Evolutionary conservation across 2,888 invertebrate genomes (phyloP).

Genomic region (Drosophila limbata): DNA sequence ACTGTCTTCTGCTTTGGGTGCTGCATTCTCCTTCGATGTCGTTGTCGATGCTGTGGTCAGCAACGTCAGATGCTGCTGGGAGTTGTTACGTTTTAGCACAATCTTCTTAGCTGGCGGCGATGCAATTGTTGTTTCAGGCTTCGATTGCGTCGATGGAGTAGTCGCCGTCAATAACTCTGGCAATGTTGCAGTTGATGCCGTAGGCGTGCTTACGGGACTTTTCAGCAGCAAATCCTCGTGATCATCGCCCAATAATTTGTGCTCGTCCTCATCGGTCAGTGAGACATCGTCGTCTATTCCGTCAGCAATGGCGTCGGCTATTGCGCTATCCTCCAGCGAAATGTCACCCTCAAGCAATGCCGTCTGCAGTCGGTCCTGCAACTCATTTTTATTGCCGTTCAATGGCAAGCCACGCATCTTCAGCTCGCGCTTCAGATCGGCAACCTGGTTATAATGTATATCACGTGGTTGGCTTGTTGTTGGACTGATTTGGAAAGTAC

Average conservation of each 20-base stretch:
- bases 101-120: slow-evolving; percentile 74
- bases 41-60: slow-evolving; percentile 33
- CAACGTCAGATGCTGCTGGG: slow-evolving; percentile 45
- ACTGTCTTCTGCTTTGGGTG: slow-evolving; percentile 71
- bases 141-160: slow-evolving; percentile 14
- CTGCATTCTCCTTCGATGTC: slow-evolving; percentile 78
- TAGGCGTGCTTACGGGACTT: slow-evolving; percentile 79
- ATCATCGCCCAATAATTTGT: slow-evolving; percentile 81
- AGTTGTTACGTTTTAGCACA: slow-evolving; percentile 81
- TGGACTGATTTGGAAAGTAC: background rate
- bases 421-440: slow-evolving; percentile 93
- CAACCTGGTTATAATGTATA: slow-evolving; percentile 87
- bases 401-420: slow-evolving; percentile 91
- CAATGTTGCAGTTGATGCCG: slow-evolving; percentile 41
- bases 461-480: background rate
- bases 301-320: slow-evolving; percentile 84
- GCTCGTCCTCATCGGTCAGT: slow-evolving; percentile 85
- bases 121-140: slow-evolving; percentile 22
- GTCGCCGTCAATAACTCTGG: slow-evolving; percentile 29
- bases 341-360: slow-evolving; percentile 86
- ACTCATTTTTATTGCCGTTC: slow-evolving; percentile 93
- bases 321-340: slow-evolving; percentile 85
- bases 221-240: slow-evolving; percentile 80
- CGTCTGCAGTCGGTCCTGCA: slow-evolving; percentile 91
- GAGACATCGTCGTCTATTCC: slow-evolving; percentile 86